Base-by-base conservation (phyloP, 2,797 vertebrate genomes). In the Lithobates pipiens region DNA sequence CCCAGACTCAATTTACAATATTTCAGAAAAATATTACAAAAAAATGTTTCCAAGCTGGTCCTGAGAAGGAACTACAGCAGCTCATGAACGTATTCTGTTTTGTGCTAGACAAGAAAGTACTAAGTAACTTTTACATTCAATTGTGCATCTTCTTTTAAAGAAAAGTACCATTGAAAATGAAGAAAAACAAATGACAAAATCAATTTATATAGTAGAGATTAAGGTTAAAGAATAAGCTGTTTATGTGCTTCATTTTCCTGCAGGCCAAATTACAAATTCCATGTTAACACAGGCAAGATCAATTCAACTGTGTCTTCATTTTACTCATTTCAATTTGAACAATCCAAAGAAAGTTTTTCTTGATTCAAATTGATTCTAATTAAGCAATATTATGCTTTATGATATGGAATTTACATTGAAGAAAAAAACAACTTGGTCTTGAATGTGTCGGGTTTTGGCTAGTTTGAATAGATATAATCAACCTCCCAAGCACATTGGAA, bases 101-200 rank as follows among this genome's bases (percentile, higher is more conserved):
- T 75, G 25, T 32, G 73, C 27, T n/a, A 15, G 71, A 61, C 39
- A 13, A 25, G 13, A 79, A 83, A 42, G 29, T 36, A 61, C 75
- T 83, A 79, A 83, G 76, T 80, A 84, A 75, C 80, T 73, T 74
- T 76, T 83, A 44, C 50, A 83, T 54, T 67, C 76, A 87, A 84
- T 84, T 69, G 74, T 57, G 79, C n/a, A 75, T 57, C 61, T 67
- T 34, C 25, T 74, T 80, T 80, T 68, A 83, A 83, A 75, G 61
- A 67, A 82, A 76, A 76, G 63, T 25, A 7, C 57, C 79, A 75
- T 74, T 80, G 70, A 83, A 82, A 83, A 83, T 42, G 76, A 86
- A 69, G 29, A 63, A 84, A 86, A 80, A 87, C 76, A 70, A 83
- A 84, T 80, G 84, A 44, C 73, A 80, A 75, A 87, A 87, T 87